A percentile compares a stretch with the other conserved stretches of the same genome.
Evolutionary conservation across 2,888 invertebrate species (phyloP).

Genomic region (Pollenia amentaria): DNA sequence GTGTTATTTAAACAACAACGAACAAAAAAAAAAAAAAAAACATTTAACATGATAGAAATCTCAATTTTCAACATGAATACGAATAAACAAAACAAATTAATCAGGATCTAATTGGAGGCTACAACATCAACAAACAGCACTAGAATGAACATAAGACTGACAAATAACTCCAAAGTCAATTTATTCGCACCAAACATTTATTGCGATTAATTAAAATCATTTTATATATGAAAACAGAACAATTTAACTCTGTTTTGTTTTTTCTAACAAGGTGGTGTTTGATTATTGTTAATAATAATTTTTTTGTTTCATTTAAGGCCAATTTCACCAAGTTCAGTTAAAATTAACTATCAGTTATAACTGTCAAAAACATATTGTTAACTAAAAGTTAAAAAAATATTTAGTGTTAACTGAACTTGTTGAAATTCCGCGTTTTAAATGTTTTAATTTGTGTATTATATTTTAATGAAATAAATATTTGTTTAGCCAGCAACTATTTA

Average conservation of each 20-base stretch:
- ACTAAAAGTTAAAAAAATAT: no score
- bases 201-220: slow-evolving; percentile 61
- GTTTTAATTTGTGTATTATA: not conserved
- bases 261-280: slow-evolving; percentile 51
- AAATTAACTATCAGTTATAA: no score
- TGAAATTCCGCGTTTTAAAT: not conserved
- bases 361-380: no score
- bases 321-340: no score
- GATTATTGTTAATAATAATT: not conserved
- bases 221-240: slow-evolving; percentile 44
- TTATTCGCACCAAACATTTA: slow-evolving; percentile 53
- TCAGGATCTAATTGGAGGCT: slow-evolving; percentile 69
- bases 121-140: slow-evolving; percentile 23
- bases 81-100: slow-evolving; percentile 60
- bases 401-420: no score
- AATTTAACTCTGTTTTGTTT: not conserved
- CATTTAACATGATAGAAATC: slow-evolving; percentile 9
- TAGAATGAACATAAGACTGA: slow-evolving; percentile 29
- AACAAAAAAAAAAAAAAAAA: slow-evolving; percentile 2
- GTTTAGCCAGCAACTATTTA: not conserved
- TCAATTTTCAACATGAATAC: slow-evolving; percentile 39
- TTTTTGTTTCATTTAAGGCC: no score
- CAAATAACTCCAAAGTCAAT: slow-evolving; percentile 58
- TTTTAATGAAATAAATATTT: slow-evolving; percentile 16
- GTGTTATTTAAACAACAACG: slow-evolving; percentile 29